Evolutionary conservation across 2,113 vertebrate genomes (phyloP).

Genomic region (Piprites chloris): DNA sequence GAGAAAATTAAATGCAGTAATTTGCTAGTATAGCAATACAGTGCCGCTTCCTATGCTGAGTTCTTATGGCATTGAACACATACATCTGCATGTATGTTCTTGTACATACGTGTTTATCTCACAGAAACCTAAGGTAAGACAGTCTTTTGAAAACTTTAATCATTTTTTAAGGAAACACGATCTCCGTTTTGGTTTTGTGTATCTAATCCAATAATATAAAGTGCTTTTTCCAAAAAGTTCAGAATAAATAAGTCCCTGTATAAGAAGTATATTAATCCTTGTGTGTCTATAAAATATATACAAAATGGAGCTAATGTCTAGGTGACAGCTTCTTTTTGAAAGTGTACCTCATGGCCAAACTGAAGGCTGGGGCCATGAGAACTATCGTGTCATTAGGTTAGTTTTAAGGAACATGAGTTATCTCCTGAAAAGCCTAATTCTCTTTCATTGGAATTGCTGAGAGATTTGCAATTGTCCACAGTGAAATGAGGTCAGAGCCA

Average conservation of each 20-base stretch:
- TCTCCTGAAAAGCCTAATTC: not conserved
- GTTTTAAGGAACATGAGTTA: not conserved
- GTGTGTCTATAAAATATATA: not conserved
- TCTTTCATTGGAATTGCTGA: not conserved
- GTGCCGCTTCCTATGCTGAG: not conserved
- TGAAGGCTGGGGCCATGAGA: not conserved
- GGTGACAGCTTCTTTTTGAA: not conserved
- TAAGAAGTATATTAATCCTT: not conserved
- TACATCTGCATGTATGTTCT: accelerated
- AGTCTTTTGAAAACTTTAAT: not conserved
- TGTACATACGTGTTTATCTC: not conserved
- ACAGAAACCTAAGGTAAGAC: not conserved
- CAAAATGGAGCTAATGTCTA: not conserved
- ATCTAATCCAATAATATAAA: not conserved
- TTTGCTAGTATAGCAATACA: not conserved
- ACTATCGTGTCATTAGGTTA: not conserved
- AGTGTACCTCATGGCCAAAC: not conserved
- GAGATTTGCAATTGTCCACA: not conserved
- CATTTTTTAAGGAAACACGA: not conserved
- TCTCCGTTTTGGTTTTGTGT: not conserved
- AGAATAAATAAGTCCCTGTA: not conserved
- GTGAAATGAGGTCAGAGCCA: not conserved
- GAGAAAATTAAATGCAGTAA: not conserved
- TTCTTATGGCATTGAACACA: not conserved
- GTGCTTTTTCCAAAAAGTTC: not conserved